Conservation (phyloP, 2,113 vertebrate species). For the Suncus etruscus region DNA sequence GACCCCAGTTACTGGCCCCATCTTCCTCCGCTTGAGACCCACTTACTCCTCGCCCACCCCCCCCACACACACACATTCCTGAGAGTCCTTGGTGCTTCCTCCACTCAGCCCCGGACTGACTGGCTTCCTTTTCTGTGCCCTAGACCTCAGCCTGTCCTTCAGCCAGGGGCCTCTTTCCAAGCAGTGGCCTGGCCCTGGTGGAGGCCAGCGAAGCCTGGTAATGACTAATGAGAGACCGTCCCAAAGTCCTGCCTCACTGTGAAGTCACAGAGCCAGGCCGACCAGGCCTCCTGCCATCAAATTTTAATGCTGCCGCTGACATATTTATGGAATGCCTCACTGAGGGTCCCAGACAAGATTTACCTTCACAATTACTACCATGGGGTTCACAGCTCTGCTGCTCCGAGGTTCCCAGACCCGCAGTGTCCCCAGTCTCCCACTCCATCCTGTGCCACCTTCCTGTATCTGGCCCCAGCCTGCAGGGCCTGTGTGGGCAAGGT, state of each 20-base stretch:
- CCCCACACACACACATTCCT: not conserved
- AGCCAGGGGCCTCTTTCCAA: slow-evolving; percentile 36
- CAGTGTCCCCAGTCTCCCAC: not conserved
- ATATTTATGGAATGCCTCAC: slow-evolving; percentile 89
- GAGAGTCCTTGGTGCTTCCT: too few relatives aligned
- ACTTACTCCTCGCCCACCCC: not conserved
- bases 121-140: slow-evolving; percentile 42
- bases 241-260: slow-evolving; percentile 89
- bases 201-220: slow-evolving; percentile 71
- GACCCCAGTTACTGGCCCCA: not conserved
- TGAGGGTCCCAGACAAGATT: slow-evolving; percentile 86
- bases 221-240: slow-evolving; percentile 89
- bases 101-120: not conserved
- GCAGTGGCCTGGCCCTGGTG: slow-evolving; percentile 56
- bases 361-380: slow-evolving; percentile 85
- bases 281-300: slow-evolving; percentile 89
- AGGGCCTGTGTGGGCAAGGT: not conserved
- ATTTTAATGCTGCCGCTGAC: slow-evolving; percentile 90
- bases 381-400: slow-evolving; percentile 58
- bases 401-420: not conserved
- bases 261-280: slow-evolving; percentile 87
- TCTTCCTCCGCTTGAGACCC: not conserved
- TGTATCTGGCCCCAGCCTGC: not conserved
- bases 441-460: slow-evolving; percentile 55
- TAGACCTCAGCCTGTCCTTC: slow-evolving; percentile 65